Percentiles rank a stretch among this genome's conserved stretches.
These are phyloP conservation scores for Oppia nitens DNA, from an alignment of 1,140 invertebrate species.

Conservation along the genomic window DNA sequence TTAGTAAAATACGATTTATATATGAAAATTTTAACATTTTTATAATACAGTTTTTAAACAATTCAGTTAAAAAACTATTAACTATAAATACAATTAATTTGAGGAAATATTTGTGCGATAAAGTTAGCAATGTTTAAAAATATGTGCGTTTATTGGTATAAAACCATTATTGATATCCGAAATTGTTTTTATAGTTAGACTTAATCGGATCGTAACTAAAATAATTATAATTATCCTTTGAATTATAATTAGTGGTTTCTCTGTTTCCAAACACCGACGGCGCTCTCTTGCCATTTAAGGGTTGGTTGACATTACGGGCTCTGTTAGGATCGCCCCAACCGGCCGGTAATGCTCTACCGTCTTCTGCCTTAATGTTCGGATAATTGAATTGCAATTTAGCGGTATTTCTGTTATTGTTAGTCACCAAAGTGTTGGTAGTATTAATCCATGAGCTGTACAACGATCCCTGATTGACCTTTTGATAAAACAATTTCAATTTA, in stretches of 20 bases:
- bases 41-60: too few relatives aligned
- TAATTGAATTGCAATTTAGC: background rate
- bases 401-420: background rate
- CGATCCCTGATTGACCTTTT: slow-evolving; percentile 1
- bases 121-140: too few relatives aligned
- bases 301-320: background rate
- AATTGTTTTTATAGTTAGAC: slow-evolving; percentile 24
- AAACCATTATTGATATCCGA: background rate
- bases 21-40: too few relatives aligned
- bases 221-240: slow-evolving; percentile 5
- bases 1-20: too few relatives aligned
- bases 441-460: background rate
- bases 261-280: background rate
- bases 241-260: background rate
- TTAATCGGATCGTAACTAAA: slow-evolving; percentile 6
- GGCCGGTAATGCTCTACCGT: background rate
- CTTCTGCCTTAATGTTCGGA: background rate
- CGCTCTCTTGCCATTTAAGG: background rate
- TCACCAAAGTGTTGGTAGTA: background rate
- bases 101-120: too few relatives aligned
- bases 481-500: background rate
- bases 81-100: too few relatives aligned
- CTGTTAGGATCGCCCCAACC: background rate
- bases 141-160: too few relatives aligned
- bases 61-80: too few relatives aligned